Evolutionary conservation across 2,797 vertebrate genomes (phyloP), one percentile per base, ranked within the genome.

Genomic region (Melanotaenia boesemani): DNA sequence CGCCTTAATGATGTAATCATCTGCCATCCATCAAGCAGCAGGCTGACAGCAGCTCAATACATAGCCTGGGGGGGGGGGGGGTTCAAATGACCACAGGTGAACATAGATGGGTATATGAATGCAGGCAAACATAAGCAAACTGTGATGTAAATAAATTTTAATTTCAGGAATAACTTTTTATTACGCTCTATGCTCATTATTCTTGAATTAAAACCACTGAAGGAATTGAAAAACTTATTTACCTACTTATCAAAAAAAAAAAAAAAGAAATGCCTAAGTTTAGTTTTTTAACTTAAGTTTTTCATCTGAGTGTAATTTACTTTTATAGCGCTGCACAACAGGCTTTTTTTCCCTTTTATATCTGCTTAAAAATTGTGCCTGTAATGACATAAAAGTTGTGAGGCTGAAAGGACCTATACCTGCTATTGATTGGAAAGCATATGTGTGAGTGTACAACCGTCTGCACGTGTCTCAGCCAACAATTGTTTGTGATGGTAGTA

Each of bases 41-140:
- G 77, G 73, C 68, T 90, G 89, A 89, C 89, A 91, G 88, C 76
- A 60, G 74, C 69, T 90, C 89, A 90, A 90, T 88, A 67, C 57
- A 61, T 67, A 67, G 41, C 63, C 36, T 37, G 28, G 13, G 4
- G 37, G 10, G 26, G 18, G 63, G 48, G 70, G 68, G 44, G 69
- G 67, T 65, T 34, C 74, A 67, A 61, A 77, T 68, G 69, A 65
- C 57, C 54, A 46, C 46, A n/a, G 61, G 64, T 50, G 59, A 72
- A 48, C 56, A 57, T 36, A 22, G 24, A 55, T 8, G 20, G 36
- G 22, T 50, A 22, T 59, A 72, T 44, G 66, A 50, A 5, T n/a
- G 7, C 41, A 16, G 10, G 48, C 59, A 59, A 41, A 30, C 56
- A 28, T 22, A 16, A 24, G 68, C 0, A 4, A 55, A 22, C 30